Conservation (phyloP, 2,113 vertebrate genomes). For the Pseudopipra pipra region DNA sequence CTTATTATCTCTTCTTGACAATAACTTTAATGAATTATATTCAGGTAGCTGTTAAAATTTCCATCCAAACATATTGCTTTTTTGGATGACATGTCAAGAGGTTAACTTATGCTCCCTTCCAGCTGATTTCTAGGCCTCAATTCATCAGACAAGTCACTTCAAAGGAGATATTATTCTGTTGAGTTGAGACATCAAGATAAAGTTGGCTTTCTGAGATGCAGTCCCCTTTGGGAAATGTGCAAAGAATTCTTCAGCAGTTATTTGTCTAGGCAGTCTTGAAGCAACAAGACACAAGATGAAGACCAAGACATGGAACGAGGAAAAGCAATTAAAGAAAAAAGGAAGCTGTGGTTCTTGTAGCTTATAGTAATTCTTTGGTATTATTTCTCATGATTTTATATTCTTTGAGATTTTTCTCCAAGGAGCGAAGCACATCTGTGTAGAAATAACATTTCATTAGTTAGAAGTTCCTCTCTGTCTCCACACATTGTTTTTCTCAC, state of each 20-base stretch:
- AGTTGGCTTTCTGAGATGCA: constrained; percentile 34
- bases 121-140: constrained; percentile 41
- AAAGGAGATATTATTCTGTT: constrained; percentile 25
- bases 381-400: constrained; percentile 5
- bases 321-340: not conserved
- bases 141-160: constrained; percentile 28
- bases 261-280: constrained; percentile 35
- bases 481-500: not conserved
- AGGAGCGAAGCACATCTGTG: not conserved
- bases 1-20: constrained; percentile 39
- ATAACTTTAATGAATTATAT: constrained; percentile 28
- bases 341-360: not conserved
- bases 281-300: constrained; percentile 9
- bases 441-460: not conserved
- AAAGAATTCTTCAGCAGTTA: constrained; percentile 10
- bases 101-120: constrained; percentile 46
- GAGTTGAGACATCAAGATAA: constrained; percentile 15
- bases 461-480: not conserved
- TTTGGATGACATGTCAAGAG: constrained; percentile 18
- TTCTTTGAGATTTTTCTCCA: not conserved
- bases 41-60: constrained; percentile 45
- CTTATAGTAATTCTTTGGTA: not conserved
- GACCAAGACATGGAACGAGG: not conserved
- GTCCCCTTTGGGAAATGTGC: not conserved
- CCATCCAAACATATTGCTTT: not conserved